These are phyloP conservation scores for Drosophila tsacasi DNA, from an alignment of 1,140 invertebrate species.

Conservation along the genomic window DNA sequence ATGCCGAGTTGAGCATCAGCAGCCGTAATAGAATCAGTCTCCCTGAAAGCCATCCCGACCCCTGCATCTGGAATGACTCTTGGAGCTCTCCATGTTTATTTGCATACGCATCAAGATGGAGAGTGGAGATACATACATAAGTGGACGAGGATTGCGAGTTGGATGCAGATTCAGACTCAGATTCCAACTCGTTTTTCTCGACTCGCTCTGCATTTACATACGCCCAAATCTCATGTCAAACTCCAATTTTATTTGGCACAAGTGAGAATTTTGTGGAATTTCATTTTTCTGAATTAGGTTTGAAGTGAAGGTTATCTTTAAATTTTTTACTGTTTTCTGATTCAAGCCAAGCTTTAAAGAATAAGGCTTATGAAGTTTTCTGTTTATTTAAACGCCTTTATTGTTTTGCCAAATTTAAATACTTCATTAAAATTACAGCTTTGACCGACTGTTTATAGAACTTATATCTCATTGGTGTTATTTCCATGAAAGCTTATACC, in stretches of 20 bases:
- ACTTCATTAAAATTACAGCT: background rate
- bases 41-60: conserved; percentile 8
- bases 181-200: conserved; percentile 24
- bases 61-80: conserved; percentile 42
- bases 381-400: too few species aligned
- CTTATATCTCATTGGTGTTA: background rate
- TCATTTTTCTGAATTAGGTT: conserved; percentile 29
- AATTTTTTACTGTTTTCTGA: background rate
- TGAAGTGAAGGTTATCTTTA: conserved; percentile 12
- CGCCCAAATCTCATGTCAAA: conserved; percentile 59
- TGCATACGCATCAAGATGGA: conserved; percentile 51
- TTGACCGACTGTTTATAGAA: background rate
- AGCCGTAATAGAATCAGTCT: conserved; percentile 40
- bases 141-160: conserved; percentile 23
- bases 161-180: conserved; percentile 25
- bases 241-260: conserved; percentile 45
- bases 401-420: background rate
- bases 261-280: conserved; percentile 39
- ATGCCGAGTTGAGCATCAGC: conserved; percentile 68
- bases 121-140: conserved; percentile 51
- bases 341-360: too few species aligned
- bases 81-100: conserved; percentile 52
- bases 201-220: conserved; percentile 48
- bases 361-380: too few species aligned
- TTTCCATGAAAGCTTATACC: background rate